These are phyloP conservation scores for Hemitrygon akajei DNA, from an alignment of 2,797 vertebrate genomes.

Conservation along the genomic window DNA sequence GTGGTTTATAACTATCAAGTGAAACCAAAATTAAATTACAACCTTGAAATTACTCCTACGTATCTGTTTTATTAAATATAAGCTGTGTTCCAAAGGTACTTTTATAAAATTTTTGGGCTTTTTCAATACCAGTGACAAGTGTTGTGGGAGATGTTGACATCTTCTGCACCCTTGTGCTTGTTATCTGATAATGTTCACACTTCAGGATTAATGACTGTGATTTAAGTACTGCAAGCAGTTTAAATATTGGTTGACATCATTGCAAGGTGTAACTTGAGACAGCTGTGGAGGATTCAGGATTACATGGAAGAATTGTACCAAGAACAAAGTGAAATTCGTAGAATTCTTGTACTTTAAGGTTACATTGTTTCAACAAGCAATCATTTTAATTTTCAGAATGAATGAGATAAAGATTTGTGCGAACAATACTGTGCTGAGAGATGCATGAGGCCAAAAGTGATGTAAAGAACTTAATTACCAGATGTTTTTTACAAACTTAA, in stretches of 20 bases:
- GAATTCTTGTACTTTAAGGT: background rate
- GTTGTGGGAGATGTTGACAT: background rate
- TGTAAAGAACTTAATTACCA: background rate
- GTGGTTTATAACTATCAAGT: constrained; percentile 14
- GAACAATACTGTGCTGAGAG: background rate
- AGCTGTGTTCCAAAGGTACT: background rate
- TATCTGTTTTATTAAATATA: constrained; percentile 30
- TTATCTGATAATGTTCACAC: background rate
- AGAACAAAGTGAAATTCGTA: background rate
- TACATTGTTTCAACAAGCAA: background rate
- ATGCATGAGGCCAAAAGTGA: background rate
- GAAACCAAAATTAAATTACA: constrained; percentile 21
- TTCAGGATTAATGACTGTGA: constrained; percentile 19
- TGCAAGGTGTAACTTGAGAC: background rate
- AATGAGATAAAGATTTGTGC: background rate
- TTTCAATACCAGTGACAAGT: background rate
- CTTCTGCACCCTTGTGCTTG: background rate
- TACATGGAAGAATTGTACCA: background rate
- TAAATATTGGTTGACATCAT: background rate
- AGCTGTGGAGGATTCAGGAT: background rate
- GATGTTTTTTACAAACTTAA: background rate
- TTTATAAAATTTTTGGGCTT: constrained; percentile 23
- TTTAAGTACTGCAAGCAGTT: background rate
- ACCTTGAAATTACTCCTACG: constrained; percentile 15
- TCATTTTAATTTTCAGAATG: background rate